phyloP scores from a whole-genome alignment of 2,797 vertebrate genomes.

The Diplodus puntazzo region DNA sequence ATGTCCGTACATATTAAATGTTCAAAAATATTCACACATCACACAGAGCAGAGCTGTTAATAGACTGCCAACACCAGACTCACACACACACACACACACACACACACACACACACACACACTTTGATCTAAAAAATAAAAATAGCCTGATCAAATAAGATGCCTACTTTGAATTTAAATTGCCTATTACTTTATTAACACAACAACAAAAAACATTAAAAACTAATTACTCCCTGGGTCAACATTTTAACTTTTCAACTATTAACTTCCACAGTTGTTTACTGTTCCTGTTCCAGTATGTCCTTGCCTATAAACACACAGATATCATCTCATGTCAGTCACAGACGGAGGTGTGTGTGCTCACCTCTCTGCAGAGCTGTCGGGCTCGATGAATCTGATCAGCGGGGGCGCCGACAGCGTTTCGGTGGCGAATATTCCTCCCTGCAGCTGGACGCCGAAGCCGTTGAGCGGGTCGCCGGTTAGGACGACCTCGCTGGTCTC shows the following conservation, averaged over 20 bases:
- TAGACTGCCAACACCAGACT: slow-evolving; percentile 13
- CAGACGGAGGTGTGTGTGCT: slow-evolving; percentile 49
- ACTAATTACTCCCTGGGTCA: not conserved
- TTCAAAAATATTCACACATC: slow-evolving; percentile 11
- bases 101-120: not conserved
- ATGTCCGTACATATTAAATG: not conserved
- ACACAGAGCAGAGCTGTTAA: slow-evolving; percentile 28
- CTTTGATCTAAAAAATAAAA: not conserved
- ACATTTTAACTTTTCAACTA: not conserved
- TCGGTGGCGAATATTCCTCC: slow-evolving; percentile 97
- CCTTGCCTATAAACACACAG: too few species aligned
- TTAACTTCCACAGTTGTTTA: not conserved
- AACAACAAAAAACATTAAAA: too few species aligned
- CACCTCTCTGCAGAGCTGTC: slow-evolving; percentile 98
- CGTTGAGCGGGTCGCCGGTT: slow-evolving; percentile 92
- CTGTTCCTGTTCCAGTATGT: too few species aligned
- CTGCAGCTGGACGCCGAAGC: slow-evolving; percentile 97
- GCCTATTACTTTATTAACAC: not conserved
- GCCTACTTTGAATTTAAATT: not conserved
- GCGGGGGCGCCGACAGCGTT: slow-evolving; percentile 93
- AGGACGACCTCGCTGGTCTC: slow-evolving; percentile 94
- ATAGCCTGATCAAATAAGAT: not conserved
- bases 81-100: not conserved
- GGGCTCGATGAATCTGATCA: slow-evolving; percentile 95
- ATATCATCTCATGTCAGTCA: too few species aligned